Base-by-base conservation (phyloP, 1,140 invertebrate species). In the Nasonia longicornis region DNA sequence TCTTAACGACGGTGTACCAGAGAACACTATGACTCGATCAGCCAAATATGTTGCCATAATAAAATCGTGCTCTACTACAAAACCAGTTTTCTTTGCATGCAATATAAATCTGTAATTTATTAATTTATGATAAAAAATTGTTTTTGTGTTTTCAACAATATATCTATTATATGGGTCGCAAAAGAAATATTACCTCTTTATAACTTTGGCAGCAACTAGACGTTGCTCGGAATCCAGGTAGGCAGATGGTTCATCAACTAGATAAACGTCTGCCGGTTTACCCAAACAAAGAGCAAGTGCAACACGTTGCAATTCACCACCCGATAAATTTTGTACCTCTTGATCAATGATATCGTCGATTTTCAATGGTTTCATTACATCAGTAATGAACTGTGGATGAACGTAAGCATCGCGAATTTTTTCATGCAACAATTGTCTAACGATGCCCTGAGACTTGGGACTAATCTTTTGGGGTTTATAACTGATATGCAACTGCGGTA, bases 381-480 rank as follows among this genome's bases (percentile, higher is more conserved):
- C 98, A n/a, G 98, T 97, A 83, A 98, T 95, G 91, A 99, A 99
- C 93, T 97, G 92, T 22, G 98, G 98, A 94, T 99, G 98, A 81
- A 98, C 92, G 88, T 98, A 99, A 35, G 98, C 97, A 92, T 99
- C 98, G 82, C 97, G 93, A 86, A 99, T 99, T 88, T 98, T 98
- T 79, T 99, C 97, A 87, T 98, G 97, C 70, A 99, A 91, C 84
- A 99, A 91, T 85, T 96, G 95, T 38, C 97, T 93, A 1, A 99
- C 98, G 82, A 96, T 93, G 26, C 98, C 98, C 89, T 98, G 95
- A 82, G 96, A 98, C 91, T 99, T 99, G 0, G 99, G 98, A 86
- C 97, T 99, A 86, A 99, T 99, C 89, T 99, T 99, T 92, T 99
- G 99, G 63, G 99, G 99, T 91, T 99, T 99, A 92, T 99, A 99